Percentiles rank a stretch among this genome's conserved stretches.
Evolutionary conservation across 1,140 invertebrate species (phyloP).

Genomic region (Lysiphlebus fabarum): DNA sequence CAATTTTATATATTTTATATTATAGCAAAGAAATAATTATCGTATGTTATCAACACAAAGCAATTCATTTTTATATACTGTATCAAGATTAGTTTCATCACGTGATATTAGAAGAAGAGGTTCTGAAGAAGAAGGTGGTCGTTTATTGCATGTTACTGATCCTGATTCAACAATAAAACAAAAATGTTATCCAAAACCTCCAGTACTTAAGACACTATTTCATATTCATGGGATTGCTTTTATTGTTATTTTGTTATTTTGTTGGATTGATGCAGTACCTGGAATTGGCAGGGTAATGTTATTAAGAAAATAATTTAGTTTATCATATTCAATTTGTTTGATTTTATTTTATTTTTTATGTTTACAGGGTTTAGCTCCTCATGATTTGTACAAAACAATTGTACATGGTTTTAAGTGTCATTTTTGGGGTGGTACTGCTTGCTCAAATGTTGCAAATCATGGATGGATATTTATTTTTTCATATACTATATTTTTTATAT

Average conservation of each 20-base stretch:
- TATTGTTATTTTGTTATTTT: constrained; percentile 45
- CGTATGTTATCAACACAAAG: constrained; percentile 43
- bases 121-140: constrained; percentile 45
- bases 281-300: constrained; percentile 53
- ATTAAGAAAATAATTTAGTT: not conserved
- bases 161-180: constrained; percentile 46
- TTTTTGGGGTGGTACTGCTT: constrained; percentile 36
- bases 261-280: constrained; percentile 54
- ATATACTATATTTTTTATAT: constrained; percentile 52
- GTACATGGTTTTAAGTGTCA: constrained; percentile 44
- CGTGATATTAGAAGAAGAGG: constrained; percentile 45
- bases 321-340: not conserved
- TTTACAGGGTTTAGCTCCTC: constrained; percentile 37
- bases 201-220: constrained; percentile 45
- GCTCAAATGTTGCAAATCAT: constrained; percentile 50
- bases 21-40: constrained; percentile 44
- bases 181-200: constrained; percentile 45
- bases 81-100: constrained; percentile 53
- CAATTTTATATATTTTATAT: constrained; percentile 19
- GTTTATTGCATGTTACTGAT: constrained; percentile 47
- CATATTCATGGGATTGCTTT: constrained; percentile 55
- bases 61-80: constrained; percentile 53
- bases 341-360: constrained; percentile 12
- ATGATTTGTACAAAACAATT: constrained; percentile 37
- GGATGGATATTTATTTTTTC: constrained; percentile 55